Percentiles rank a stretch among this genome's conserved stretches.
phyloP scores from a whole-genome alignment of 1,140 invertebrate genomes.

The Drosophila pachea region DNA sequence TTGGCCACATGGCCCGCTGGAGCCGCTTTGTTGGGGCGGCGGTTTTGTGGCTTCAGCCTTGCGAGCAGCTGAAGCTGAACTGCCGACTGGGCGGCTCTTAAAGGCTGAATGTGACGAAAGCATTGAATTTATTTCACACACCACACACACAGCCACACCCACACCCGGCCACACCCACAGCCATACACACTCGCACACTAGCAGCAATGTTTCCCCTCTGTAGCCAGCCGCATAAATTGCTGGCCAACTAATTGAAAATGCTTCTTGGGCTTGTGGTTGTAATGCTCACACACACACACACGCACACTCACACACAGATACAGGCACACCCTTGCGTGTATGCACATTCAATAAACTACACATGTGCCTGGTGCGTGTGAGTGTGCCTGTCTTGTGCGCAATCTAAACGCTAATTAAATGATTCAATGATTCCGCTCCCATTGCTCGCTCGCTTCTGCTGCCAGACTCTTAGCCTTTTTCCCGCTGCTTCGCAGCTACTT shows the following conservation, averaged over 20 bases:
- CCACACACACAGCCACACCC: conserved; percentile 6
- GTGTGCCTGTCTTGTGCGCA: conserved; percentile 37
- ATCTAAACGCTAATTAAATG: conserved; percentile 78
- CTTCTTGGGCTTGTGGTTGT: conserved; percentile 52
- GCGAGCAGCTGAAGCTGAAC: conserved; percentile 32
- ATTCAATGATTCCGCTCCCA: conserved; percentile 70
- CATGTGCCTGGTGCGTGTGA: conserved; percentile 11
- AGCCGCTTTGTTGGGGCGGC: conserved; percentile 55
- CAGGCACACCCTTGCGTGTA: conserved; percentile 2
- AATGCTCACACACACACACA: conserved; percentile 23
- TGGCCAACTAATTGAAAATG: conserved; percentile 74
- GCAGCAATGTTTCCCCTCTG: not conserved
- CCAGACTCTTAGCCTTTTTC: not conserved
- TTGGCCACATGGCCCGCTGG: conserved; percentile 38
- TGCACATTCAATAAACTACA: conserved; percentile 58
- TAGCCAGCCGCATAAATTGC: conserved; percentile 66
- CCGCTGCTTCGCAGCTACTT: conserved; percentile 49
- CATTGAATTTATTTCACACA: conserved; percentile 59
- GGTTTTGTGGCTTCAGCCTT: conserved; percentile 66
- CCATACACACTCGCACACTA: not conserved
- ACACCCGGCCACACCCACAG: conserved; percentile 1
- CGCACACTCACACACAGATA: conserved; percentile 12
- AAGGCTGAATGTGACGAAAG: conserved; percentile 69
- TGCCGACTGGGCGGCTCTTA: conserved; percentile 25
- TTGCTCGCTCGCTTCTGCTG: conserved; percentile 3